phyloP scores from a whole-genome alignment of 2,113 vertebrate genomes.

The Marmota monax region DNA sequence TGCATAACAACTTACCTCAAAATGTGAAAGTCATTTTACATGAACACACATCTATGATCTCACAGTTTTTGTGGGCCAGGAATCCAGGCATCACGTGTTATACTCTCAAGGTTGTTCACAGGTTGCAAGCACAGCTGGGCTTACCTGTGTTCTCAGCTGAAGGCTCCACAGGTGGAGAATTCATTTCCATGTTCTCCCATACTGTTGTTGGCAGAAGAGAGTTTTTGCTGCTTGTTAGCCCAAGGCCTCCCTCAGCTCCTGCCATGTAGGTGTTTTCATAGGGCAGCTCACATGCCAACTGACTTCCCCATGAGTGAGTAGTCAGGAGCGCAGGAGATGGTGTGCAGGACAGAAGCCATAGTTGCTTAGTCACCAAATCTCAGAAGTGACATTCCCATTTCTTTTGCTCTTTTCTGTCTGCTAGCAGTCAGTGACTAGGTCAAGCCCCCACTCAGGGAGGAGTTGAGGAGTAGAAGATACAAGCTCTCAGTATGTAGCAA shows the following conservation, averaged over 20 bases:
- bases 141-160: background rate
- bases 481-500: background rate
- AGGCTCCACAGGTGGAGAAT: background rate
- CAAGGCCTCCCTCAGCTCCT: background rate
- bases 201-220: background rate
- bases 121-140: accelerated
- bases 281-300: background rate
- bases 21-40: background rate
- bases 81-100: background rate
- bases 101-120: accelerated
- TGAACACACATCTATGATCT: background rate
- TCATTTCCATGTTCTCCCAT: background rate
- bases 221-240: background rate
- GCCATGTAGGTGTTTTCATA: background rate
- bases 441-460: background rate
- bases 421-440: background rate
- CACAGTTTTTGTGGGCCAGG: background rate
- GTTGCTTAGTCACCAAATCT: background rate
- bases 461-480: background rate
- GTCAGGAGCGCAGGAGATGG: background rate
- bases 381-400: background rate
- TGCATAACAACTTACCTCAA: background rate
- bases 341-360: background rate
- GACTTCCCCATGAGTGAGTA: background rate
- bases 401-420: background rate